These are phyloP conservation scores for Nematolebias whitei DNA, from an alignment of 2,113 vertebrate genomes.

Conservation along the genomic window DNA sequence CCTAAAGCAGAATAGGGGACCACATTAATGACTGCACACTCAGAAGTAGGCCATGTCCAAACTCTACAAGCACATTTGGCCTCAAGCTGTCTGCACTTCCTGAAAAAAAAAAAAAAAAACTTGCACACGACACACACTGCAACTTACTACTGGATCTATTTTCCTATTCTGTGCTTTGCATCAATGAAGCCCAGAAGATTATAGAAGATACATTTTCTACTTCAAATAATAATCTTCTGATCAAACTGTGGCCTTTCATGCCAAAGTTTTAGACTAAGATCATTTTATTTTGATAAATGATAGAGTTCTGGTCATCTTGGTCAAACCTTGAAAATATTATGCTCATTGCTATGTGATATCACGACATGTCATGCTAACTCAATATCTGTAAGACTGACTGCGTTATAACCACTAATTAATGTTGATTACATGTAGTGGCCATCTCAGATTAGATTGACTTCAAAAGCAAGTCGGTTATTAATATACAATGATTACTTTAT, in stretches of 20 bases:
- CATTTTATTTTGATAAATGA: too few relatives aligned
- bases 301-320: too few relatives aligned
- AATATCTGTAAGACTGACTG: too few relatives aligned
- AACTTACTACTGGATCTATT: constrained; percentile 27
- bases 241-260: neutral
- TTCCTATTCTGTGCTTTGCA: constrained; percentile 49
- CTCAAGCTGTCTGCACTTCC: constrained; percentile 66
- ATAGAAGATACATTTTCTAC: constrained; percentile 17
- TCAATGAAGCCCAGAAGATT: constrained; percentile 32
- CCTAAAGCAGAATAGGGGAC: constrained; percentile 53
- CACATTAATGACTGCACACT: constrained; percentile 61
- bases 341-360: too few relatives aligned
- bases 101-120: constrained; percentile 45
- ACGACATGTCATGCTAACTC: too few relatives aligned
- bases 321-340: too few relatives aligned
- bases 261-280: too few relatives aligned
- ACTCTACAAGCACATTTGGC: constrained; percentile 64
- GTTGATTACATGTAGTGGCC: too few relatives aligned
- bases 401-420: too few relatives aligned
- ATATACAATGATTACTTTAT: too few relatives aligned
- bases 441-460: too few relatives aligned
- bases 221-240: constrained; percentile 12
- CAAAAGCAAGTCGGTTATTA: too few relatives aligned
- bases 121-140: constrained; percentile 53
- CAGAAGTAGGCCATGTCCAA: constrained; percentile 75